Evolutionary conservation across 2,888 invertebrate species (phyloP), one percentile per base, ranked within the genome.

Genomic region (Brachynemurus nebulosus): DNA sequence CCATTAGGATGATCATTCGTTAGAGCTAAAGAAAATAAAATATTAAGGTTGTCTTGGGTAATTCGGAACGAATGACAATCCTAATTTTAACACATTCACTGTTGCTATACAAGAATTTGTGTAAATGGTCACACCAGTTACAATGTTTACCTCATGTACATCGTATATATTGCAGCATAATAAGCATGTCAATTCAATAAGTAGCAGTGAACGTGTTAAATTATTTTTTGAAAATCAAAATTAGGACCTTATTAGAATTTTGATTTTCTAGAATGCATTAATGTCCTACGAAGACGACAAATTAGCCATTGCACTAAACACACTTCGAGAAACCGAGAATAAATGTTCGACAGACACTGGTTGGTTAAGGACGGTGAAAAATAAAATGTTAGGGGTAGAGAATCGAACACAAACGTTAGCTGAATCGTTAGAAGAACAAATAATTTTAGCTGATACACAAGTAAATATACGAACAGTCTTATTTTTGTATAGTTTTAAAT

Each of bases 201-300:
- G 7, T n/a, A 27, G 12, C 9, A n/a, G 12, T 27, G n/a, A 12
- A 12, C n/a, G n/a, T 12, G 14, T 30, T 30, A 2, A 11, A 30
- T 23, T 23, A 30, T 30, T 30, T 30, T 30, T 4, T n/a, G n/a
- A n/a, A n/a, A n/a, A n/a, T n/a, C n/a, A n/a, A n/a, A n/a, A n/a
- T n/a, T n/a, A n/a, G n/a, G n/a, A n/a, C n/a, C n/a, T n/a, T n/a
- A n/a, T 25, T 25, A 9, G 27, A 8, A 9, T 25, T 25, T 25
- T 25, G 8, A 9, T 41, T 44, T 62, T 63, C 36, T 54, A 79
- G 79, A 77, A 79, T 63, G 78, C 78, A 1, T 56, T 80, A 41
- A 78, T 80, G 73, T 76, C 77, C 8, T 79, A 76, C 58, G 80
- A 80, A 59, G 76, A 79, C 16, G 76, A 77, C 30, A 76, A 76